phyloP scores from a whole-genome alignment of 1,140 invertebrate genomes.

The Caenorhabditis latens region DNA sequence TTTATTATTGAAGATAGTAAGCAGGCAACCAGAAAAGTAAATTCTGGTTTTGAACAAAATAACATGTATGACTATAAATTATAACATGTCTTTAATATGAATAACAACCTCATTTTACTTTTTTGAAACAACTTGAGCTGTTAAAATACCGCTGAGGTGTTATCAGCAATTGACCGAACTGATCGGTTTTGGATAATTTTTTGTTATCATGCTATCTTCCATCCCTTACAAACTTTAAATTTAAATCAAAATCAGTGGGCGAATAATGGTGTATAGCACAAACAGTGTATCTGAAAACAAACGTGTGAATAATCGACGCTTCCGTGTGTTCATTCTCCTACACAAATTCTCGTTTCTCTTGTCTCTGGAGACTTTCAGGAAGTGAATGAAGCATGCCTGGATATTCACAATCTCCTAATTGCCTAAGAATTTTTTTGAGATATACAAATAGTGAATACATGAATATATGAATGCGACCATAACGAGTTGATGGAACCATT shows the following conservation, averaged over 20 bases:
- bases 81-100: too few species aligned
- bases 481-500: background rate
- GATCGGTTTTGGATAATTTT: background rate
- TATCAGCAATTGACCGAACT: too few species aligned
- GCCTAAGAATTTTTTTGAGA: background rate
- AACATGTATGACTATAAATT: too few species aligned
- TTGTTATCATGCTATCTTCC: background rate
- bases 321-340: conserved; percentile 5
- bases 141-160: too few species aligned
- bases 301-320: conserved; percentile 11
- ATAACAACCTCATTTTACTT: too few species aligned
- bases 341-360: background rate
- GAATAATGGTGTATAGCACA: background rate
- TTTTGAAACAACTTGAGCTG: too few species aligned
- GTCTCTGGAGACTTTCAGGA: conserved; percentile 31
- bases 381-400: conserved; percentile 2
- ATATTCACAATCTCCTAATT: conserved; percentile 16
- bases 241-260: too few species aligned
- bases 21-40: too few species aligned
- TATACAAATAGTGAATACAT: too few species aligned
- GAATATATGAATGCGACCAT: background rate
- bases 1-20: too few species aligned
- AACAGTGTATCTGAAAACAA: background rate
- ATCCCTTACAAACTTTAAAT: too few species aligned
- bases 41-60: too few species aligned